A percentile compares a stretch with the other conserved stretches of the same genome.
Evolutionary conservation across 2,113 vertebrate species (phyloP).

Genomic region (Paradisaea rubra): DNA sequence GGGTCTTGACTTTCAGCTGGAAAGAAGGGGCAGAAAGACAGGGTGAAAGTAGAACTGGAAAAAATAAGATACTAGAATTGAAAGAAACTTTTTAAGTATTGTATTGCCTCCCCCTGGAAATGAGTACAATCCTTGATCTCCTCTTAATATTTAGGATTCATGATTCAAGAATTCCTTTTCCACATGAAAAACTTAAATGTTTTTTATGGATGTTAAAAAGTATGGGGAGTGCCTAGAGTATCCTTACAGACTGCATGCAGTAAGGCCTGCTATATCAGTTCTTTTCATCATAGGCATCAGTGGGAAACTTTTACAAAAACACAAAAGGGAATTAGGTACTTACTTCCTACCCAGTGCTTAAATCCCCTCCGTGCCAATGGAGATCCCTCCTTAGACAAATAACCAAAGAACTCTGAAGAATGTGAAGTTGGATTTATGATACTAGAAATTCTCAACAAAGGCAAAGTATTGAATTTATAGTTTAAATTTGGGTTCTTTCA

Average conservation of each 20-base stretch:
- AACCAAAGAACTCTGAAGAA: background rate
- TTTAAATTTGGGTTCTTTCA: background rate
- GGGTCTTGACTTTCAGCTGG: slow-evolving; percentile 43
- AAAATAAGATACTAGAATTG: background rate
- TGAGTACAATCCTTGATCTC: background rate
- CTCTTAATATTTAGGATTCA: background rate
- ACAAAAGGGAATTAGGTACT: background rate
- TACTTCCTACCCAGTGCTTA: background rate
- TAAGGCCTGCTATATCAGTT: background rate
- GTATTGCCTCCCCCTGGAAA: background rate
- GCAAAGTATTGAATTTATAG: background rate
- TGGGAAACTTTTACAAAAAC: background rate
- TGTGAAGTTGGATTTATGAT: background rate
- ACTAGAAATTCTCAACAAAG: background rate
- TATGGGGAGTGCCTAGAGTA: background rate
- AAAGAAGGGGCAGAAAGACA: slow-evolving; percentile 12
- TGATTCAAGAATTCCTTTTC: background rate
- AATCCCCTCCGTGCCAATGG: background rate
- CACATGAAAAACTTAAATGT: background rate
- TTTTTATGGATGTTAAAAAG: background rate
- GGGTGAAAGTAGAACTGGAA: background rate
- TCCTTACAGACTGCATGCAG: background rate
- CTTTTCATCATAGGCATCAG: background rate
- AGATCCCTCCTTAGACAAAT: background rate
- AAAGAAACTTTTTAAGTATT: background rate